Conservation (phyloP, 2,888 invertebrate genomes). For the Sarcophaga caerulescens region DNA sequence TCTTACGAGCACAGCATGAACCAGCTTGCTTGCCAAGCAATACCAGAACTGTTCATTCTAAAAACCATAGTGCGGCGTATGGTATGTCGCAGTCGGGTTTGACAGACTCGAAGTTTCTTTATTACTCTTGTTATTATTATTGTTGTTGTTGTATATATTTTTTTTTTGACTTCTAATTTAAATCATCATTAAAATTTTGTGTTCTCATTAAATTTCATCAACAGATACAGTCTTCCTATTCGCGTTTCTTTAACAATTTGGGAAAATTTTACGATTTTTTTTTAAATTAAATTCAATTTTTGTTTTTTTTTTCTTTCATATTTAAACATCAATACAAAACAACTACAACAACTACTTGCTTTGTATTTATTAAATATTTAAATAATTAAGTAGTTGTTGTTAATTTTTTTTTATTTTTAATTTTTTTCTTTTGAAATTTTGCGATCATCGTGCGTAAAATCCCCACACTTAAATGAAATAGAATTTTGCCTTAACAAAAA, state of each 20-base stretch:
- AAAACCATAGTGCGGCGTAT: no score
- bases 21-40: no score
- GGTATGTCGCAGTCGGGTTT: no score
- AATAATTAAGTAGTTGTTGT: background rate
- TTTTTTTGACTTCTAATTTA: background rate
- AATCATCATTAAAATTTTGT: background rate
- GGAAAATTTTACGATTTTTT: background rate
- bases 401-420: background rate
- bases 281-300: background rate
- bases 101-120: background rate
- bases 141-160: background rate
- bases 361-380: background rate
- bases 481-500: background rate
- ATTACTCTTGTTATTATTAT: background rate
- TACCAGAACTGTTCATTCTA: no score
- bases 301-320: background rate
- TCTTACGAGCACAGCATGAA: no score
- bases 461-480: background rate
- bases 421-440: background rate
- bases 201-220: background rate
- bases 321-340: background rate
- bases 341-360: background rate
- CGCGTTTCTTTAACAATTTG: background rate
- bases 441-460: conserved; percentile 33
- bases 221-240: background rate